A percentile compares a stretch with the other conserved stretches of the same genome.
Evolutionary conservation across 2,888 invertebrate genomes (phyloP).

Genomic region (Mesorhabditis sp.): DNA sequence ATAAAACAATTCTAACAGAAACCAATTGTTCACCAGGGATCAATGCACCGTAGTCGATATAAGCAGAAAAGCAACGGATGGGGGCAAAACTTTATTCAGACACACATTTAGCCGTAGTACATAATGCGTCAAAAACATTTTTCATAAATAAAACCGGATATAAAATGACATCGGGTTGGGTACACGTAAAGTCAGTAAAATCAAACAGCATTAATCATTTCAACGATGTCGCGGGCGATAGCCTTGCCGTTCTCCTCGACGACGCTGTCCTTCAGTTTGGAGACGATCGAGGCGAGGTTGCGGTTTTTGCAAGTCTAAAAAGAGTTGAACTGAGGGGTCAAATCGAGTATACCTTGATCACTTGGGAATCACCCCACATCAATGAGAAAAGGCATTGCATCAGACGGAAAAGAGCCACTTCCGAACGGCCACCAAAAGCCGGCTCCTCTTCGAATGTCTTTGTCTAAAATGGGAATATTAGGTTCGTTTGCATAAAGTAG

Average conservation of each 20-base stretch:
- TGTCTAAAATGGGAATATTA: slow-evolving; percentile 4
- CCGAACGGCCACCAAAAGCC: slow-evolving; percentile 25
- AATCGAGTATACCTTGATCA: slow-evolving; percentile 41
- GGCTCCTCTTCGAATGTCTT: slow-evolving; percentile 22
- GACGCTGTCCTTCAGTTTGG: slow-evolving; percentile 46
- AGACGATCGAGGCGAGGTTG: slow-evolving; percentile 32
- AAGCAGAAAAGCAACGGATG: too few relatives aligned
- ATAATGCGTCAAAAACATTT: too few relatives aligned
- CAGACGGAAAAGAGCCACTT: slow-evolving; percentile 70
- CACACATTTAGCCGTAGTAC: too few relatives aligned
- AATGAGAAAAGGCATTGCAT: slow-evolving; percentile 77
- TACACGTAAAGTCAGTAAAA: background rate
- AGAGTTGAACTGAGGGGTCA: background rate
- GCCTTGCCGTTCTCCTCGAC: slow-evolving; percentile 41
- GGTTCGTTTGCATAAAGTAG: background rate
- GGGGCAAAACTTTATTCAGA: too few relatives aligned
- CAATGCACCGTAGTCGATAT: too few relatives aligned
- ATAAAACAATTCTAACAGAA: too few relatives aligned
- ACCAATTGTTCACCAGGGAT: too few relatives aligned
- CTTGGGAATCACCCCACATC: slow-evolving; percentile 58
- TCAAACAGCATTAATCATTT: slow-evolving; percentile 46
- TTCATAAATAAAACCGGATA: background rate
- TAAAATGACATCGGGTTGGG: background rate
- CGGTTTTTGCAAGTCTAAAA: slow-evolving; percentile 42
- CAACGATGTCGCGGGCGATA: slow-evolving; percentile 45